Evolutionary conservation across 2,113 vertebrate genomes (phyloP).

Genomic region (Microcebus jonahi): DNA sequence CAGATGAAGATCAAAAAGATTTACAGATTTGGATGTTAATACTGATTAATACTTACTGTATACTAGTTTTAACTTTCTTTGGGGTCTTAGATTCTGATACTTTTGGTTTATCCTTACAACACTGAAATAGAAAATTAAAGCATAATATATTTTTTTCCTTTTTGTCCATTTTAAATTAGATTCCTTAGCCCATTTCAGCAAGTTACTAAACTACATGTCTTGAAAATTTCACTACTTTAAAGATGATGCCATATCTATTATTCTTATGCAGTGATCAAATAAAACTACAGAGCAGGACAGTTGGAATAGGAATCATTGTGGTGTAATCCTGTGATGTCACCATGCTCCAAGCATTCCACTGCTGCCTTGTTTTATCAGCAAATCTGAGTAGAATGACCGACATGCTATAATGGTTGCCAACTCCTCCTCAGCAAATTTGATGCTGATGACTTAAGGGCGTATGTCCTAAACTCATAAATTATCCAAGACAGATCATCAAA

Average conservation of each 20-base stretch:
- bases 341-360: not conserved
- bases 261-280: not conserved
- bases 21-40: not conserved
- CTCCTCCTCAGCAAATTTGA: not conserved
- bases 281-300: not conserved
- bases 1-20: not conserved
- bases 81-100: rapidly evolving
- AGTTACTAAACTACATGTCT: not conserved
- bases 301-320: not conserved
- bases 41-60: constrained; percentile 67
- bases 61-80: not conserved
- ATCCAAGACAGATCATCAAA: not conserved
- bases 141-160: not conserved
- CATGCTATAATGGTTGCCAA: not conserved
- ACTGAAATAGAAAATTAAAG: not conserved
- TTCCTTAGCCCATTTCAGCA: not conserved
- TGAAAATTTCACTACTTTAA: not conserved
- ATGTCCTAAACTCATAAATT: not conserved
- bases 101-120: constrained; percentile 14
- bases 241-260: not conserved
- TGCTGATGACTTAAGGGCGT: not conserved
- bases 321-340: constrained; percentile 31
- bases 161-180: constrained; percentile 38
- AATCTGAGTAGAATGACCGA: not conserved
- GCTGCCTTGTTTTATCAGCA: not conserved